Conservation (phyloP, 2,113 vertebrate species). For the Hippocampus barbouri region DNA sequence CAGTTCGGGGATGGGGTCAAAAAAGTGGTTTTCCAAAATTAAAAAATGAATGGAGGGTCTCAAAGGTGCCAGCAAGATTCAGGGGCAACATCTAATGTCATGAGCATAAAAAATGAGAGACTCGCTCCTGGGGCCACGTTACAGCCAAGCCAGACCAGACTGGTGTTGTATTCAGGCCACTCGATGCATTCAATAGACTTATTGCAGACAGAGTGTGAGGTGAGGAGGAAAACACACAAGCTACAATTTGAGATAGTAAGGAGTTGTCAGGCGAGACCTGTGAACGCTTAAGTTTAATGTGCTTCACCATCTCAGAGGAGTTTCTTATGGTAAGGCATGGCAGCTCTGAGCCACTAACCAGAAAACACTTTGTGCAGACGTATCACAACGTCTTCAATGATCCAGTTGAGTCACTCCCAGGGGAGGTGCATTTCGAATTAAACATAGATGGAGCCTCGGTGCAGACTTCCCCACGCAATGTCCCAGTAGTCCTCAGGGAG, state of each 20-base stretch:
- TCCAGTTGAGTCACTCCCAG: not conserved
- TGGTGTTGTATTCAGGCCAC: not conserved
- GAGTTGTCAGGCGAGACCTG: too few relatives aligned
- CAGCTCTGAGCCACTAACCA: not conserved
- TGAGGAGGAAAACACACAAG: not conserved
- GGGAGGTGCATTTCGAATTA: not conserved
- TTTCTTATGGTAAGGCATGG: too few relatives aligned
- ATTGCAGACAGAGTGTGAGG: not conserved
- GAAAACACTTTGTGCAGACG: not conserved
- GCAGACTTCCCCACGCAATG: not conserved
- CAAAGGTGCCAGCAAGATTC: not conserved
- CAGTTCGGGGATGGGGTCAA: not conserved
- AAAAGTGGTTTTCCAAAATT: not conserved
- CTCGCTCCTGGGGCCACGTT: too few relatives aligned
- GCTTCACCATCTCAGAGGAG: too few relatives aligned
- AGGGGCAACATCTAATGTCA: not conserved
- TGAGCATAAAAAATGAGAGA: too few relatives aligned
- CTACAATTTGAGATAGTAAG: not conserved
- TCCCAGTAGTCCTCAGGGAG: not conserved
- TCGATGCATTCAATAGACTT: not conserved
- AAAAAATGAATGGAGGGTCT: not conserved
- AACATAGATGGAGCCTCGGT: not conserved
- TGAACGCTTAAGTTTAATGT: too few relatives aligned
- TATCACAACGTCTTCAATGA: too few relatives aligned
- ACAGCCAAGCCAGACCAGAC: too few relatives aligned